Base-by-base conservation (phyloP, 2,888 invertebrate species). In the Cheilosia vulpina region DNA sequence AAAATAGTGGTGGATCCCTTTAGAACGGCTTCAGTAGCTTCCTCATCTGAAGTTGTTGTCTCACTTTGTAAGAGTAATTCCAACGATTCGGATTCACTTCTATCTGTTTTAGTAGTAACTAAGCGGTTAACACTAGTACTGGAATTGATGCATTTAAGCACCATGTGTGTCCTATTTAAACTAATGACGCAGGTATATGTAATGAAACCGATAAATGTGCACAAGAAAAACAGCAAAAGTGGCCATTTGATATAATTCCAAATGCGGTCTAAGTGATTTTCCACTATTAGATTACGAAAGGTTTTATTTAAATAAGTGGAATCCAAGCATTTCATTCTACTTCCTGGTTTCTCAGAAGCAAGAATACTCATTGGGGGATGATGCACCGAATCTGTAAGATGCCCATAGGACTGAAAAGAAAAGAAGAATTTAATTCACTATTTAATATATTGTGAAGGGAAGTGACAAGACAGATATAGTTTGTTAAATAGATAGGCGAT, bases 171-270 rank as follows among this genome's bases (percentile, higher is more conserved):
- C n/a, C 27, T 34, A 38, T 81, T 81, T 41, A 63, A 50, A 45
- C 50, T 69, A 27, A 69, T 75, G 2, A 75, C 34, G 38, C 52
- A 81, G 57, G 58, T 45, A 34, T 72, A 77, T 47, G 60, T 66
- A 11, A 72, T 31, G n/a, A 82, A 24, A 1, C 60, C 77, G 34
- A 77, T 72, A 15, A 71, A 55, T 7, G 27, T 15, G 24, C 66
- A 66, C 0, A 77, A 11, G n/a, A 53, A 17, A 15, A 77, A 50
- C 24, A 60, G 24, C 34, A 65, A 13, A 6, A 82, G 34, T 17
- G 71, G 82, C 82, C 82, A 82, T 53, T 77, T 82, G 1, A 82
- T 63, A 17, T 76, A 65, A 27, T 69, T 57, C 69, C 69, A 81
- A 41, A 53, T 27, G 6, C 65, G 57, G 9, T 69, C 68, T 34